A percentile compares a stretch with the other conserved stretches of the same genome.
These are phyloP conservation scores for Chrysodeixis includens DNA, from an alignment of 2,888 invertebrate species.

Conservation along the genomic window DNA sequence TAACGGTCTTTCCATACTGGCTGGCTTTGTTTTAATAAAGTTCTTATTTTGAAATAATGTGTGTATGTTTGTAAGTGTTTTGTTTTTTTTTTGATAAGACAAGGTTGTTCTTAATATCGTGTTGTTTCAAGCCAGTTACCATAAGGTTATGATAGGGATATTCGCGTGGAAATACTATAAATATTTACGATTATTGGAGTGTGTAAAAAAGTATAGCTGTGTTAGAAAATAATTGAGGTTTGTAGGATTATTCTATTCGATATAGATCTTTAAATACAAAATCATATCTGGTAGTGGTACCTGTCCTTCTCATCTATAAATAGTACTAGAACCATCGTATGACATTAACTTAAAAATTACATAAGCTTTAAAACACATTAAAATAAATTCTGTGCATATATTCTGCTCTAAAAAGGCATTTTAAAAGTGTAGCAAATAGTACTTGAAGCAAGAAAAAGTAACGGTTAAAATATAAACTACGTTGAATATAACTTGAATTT, in stretches of 20 bases:
- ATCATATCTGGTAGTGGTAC: background rate
- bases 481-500: constrained; percentile 18
- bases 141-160: background rate
- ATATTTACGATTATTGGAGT: background rate
- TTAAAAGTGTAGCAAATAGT: too few species aligned
- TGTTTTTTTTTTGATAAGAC: background rate
- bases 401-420: background rate
- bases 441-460: background rate
- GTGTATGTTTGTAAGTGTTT: background rate
- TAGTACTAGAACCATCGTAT: too few species aligned
- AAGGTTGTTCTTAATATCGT: background rate
- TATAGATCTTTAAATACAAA: background rate
- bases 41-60: constrained; percentile 7
- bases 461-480: background rate
- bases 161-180: background rate
- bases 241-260: background rate
- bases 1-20: constrained; percentile 10
- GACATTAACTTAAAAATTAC: too few species aligned
- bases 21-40: constrained; percentile 1
- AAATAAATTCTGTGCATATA: too few species aligned
- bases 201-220: background rate
- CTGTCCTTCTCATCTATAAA: too few species aligned
- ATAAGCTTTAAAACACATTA: too few species aligned
- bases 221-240: background rate
- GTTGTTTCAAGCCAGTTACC: background rate